phyloP scores from a whole-genome alignment of 1,140 invertebrate genomes.

The Cyclina sinensis region DNA sequence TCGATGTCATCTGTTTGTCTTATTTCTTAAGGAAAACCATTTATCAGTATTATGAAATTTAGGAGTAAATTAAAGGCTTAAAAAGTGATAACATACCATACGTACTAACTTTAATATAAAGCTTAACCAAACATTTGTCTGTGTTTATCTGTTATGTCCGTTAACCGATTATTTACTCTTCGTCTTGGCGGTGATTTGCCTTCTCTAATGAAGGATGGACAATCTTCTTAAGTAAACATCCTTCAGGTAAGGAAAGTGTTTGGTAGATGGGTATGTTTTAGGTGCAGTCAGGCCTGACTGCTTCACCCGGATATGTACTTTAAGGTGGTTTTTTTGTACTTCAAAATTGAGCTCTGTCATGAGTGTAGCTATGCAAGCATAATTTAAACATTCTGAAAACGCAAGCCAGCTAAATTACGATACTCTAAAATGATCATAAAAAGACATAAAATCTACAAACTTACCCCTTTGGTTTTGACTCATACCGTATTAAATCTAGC shows the following conservation, averaged over 20 bases:
- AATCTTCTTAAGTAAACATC: not conserved
- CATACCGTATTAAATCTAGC: no score
- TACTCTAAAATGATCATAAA: no score
- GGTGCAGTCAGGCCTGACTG: no score
- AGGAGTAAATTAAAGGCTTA: conserved; percentile 70
- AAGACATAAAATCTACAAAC: no score
- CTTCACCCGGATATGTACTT: no score
- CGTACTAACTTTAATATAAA: conserved; percentile 28
- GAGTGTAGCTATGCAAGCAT: no score
- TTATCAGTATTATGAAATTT: conserved; percentile 70
- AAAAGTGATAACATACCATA: conserved; percentile 57
- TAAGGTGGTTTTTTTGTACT: no score
- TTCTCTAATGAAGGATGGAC: conserved; percentile 3
- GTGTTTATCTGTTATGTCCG: conserved; percentile 40
- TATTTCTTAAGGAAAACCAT: conserved; percentile 65
- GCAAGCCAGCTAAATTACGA: no score
- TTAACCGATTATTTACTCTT: conserved; percentile 10
- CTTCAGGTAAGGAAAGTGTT: not conserved
- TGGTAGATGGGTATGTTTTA: no score
- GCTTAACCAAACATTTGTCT: conserved; percentile 46
- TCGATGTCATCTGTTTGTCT: conserved; percentile 60
- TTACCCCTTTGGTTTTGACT: no score
- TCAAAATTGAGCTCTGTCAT: no score
- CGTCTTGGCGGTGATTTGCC: not conserved
- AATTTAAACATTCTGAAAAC: no score